A percentile compares a stretch with the other conserved stretches of the same genome.
Conservation (phyloP, 1,140 invertebrate species). For the Amphibalanus amphitrite region DNA sequence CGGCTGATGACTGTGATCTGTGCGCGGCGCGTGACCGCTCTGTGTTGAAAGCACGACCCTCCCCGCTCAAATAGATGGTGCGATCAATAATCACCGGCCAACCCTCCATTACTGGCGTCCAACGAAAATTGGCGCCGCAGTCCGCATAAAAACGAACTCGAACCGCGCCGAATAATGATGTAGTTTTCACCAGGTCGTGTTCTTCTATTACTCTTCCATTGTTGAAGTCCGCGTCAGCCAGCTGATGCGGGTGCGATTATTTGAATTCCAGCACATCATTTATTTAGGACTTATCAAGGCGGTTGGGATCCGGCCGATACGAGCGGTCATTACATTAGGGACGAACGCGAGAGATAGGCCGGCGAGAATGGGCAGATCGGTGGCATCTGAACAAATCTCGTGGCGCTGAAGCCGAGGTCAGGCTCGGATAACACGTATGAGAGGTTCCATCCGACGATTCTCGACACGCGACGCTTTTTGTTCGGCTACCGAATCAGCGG, state of each 20-base stretch:
- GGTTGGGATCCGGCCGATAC: background rate
- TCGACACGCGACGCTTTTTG: background rate
- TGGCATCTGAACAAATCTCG: background rate
- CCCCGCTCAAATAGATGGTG: background rate
- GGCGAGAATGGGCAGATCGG: background rate
- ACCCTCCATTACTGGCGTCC: background rate
- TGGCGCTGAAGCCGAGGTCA: background rate
- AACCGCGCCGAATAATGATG: background rate
- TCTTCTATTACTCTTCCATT: background rate
- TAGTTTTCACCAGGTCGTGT: background rate
- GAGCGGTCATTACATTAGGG: background rate
- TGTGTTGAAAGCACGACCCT: background rate
- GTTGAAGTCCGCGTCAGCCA: background rate
- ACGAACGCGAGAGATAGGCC: background rate
- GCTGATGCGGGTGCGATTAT: background rate
- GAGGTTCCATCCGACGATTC: too few species aligned
- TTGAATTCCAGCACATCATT: conserved; percentile 1
- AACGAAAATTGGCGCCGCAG: background rate
- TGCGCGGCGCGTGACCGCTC: background rate
- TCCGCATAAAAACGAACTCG: background rate
- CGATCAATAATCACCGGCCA: background rate
- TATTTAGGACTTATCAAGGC: background rate
- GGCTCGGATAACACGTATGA: background rate
- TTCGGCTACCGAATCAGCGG: background rate
- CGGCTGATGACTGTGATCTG: background rate